These are phyloP conservation scores for Trissonchulus sp. DNA, from an alignment of 2,888 invertebrate species.

Conservation along the genomic window DNA sequence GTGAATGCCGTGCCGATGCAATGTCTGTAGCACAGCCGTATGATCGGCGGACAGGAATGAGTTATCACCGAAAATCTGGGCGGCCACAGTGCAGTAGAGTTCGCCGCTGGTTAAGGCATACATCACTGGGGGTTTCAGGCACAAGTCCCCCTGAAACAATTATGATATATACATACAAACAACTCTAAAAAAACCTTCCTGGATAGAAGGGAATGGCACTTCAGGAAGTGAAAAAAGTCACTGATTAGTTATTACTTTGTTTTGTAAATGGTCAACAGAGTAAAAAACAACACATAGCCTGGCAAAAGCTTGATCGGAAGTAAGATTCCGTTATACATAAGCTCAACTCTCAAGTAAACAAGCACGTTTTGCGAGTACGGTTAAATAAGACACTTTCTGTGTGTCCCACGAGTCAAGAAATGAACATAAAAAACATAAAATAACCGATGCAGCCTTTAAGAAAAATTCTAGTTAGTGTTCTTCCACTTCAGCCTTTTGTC, in stretches of 20 bases:
- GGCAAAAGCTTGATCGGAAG: too few relatives aligned
- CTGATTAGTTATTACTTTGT: neutral
- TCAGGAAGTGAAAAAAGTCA: neutral
- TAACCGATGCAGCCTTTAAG: too few relatives aligned
- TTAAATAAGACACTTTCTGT: too few relatives aligned
- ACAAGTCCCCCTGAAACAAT: neutral
- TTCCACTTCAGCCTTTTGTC: too few relatives aligned
- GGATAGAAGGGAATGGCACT: neutral
- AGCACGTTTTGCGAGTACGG: too few relatives aligned
- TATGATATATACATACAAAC: neutral
- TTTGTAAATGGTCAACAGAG: too few relatives aligned
- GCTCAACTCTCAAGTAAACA: too few relatives aligned
- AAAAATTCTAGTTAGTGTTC: too few relatives aligned
- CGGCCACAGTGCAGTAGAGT: slow-evolving; percentile 55
- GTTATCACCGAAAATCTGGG: slow-evolving; percentile 52
- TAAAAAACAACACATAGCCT: neutral
- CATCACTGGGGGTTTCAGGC: neutral
- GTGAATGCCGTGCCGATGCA: slow-evolving; percentile 53
- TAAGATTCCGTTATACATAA: too few relatives aligned
- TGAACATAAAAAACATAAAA: too few relatives aligned
- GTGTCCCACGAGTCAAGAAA: too few relatives aligned
- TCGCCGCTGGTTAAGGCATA: slow-evolving; percentile 41
- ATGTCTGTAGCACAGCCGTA: slow-evolving; percentile 54
- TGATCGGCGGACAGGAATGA: slow-evolving; percentile 37
- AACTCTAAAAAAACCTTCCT: neutral